Base-by-base conservation (phyloP, 1,140 invertebrate species). In the Anastrepha obliqua region DNA sequence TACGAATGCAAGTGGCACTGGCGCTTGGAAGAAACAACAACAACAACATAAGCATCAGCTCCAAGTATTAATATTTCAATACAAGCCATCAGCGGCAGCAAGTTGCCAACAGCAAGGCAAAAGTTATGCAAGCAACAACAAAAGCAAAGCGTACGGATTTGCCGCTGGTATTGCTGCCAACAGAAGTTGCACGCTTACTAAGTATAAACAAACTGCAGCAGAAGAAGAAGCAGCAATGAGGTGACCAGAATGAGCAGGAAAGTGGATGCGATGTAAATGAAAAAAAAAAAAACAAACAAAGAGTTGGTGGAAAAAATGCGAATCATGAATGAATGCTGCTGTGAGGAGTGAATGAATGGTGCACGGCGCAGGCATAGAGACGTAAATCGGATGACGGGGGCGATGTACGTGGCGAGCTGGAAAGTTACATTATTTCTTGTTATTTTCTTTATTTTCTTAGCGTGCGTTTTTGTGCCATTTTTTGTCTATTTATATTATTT, bases 91-190 rank as follows among this genome's bases (percentile, higher is more conserved):
- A 81, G 74, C 74, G 74, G 74, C 74, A 81, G 47, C 17, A 58
- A 81, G 74, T 55, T 81, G 74, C 47, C 47, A 55, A 51, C 74
- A 81, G n/a, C 47, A 81, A 55, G 74, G 55, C 74, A 81, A 81
- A 81, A 81, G 74, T 81, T 81, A 81, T 81, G 74, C 74, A 81
- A 81, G 47, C 74, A 81, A 81, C 51, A 81, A 81, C n/a, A 55
- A 55, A 3, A 47, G 67, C 47, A 81, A 81, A 74, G 5, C 17
- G 74, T 55, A 7, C 15, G 55, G n/a, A 29, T 11, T 20, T 29
- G 42, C 3, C 47, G 15, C 47, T 6, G 39, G 62, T 64, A 20
- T 70, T 9, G 70, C 44, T 3, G 70, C 39, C 39, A 17, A 39
- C 65, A 20, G 8, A 47, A 20, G 47, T 81, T 81, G 74, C 74